Evolutionary conservation across 2,888 invertebrate species (phyloP).

Genomic region (Scaptomyza cyrtandrae): DNA sequence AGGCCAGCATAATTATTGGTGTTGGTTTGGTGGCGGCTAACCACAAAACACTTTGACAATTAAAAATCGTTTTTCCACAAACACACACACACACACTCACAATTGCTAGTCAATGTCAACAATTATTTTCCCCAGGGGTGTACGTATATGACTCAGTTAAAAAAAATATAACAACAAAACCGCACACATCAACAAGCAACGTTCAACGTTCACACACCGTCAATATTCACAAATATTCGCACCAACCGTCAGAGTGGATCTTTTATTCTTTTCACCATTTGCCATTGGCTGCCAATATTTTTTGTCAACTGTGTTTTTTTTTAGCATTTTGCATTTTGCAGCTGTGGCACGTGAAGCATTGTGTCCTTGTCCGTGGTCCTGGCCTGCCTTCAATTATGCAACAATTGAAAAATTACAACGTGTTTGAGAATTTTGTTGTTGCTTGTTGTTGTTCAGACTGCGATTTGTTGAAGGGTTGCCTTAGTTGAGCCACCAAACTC

Average conservation of each 20-base stretch:
- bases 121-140: conserved; percentile 36
- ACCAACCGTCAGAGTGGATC: background rate
- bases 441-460: background rate
- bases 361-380: conserved; percentile 24
- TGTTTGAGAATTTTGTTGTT: conserved; percentile 66
- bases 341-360: conserved; percentile 55
- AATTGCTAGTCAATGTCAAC: conserved; percentile 65
- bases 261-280: conserved; percentile 67
- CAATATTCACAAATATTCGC: conserved; percentile 35
- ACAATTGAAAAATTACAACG: conserved; percentile 84
- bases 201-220: conserved; percentile 51
- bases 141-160: background rate
- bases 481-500: conserved; percentile 11
- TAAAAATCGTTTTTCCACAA: conserved; percentile 75
- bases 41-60: conserved; percentile 69
- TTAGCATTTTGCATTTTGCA: conserved; percentile 18
- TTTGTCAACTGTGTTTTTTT: conserved; percentile 22
- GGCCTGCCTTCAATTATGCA: conserved; percentile 82
- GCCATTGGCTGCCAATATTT: conserved; percentile 73
- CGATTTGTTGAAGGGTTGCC: conserved; percentile 55
- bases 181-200: conserved; percentile 76
- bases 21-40: conserved; percentile 11
- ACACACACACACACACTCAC: conserved; percentile 23
- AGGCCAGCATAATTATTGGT: conserved; percentile 46
- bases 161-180: conserved; percentile 61